Evolutionary conservation across 2,797 vertebrate species (phyloP).

Genomic region (Acipenser ruthenus): DNA sequence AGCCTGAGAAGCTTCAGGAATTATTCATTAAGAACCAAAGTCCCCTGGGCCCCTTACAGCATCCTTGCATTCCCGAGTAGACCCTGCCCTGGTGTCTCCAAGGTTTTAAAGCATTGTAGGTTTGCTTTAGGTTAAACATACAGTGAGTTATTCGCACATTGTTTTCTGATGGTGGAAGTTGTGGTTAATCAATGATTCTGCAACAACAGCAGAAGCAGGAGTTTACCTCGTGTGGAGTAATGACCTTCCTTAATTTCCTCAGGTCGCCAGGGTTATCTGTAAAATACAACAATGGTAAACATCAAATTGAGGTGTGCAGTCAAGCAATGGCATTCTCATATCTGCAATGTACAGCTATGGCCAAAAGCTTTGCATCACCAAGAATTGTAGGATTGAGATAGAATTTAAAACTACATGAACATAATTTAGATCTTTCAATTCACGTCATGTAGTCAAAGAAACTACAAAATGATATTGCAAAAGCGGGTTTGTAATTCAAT

Average conservation of each 20-base stretch:
- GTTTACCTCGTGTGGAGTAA: conserved; percentile 38
- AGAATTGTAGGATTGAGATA: too few relatives aligned
- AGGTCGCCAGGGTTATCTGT: conserved; percentile 59
- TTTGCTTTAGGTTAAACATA: conserved; percentile 59
- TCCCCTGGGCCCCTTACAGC: neutral
- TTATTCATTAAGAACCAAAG: too few relatives aligned
- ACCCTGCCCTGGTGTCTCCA: neutral
- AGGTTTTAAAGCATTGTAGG: conserved; percentile 19
- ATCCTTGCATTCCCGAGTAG: neutral
- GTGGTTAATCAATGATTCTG: conserved; percentile 65
- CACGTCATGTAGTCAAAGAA: too few relatives aligned
- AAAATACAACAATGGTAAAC: conserved; percentile 61
- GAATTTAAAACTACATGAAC: too few relatives aligned
- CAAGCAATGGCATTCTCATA: conserved; percentile 42
- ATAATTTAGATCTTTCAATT: too few relatives aligned
- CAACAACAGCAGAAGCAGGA: conserved; percentile 56
- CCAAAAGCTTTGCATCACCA: conserved; percentile 26
- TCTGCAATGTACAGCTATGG: conserved; percentile 23
- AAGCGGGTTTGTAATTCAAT: too few relatives aligned
- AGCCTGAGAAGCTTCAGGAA: neutral
- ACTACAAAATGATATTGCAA: too few relatives aligned
- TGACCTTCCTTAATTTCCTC: conserved; percentile 40
- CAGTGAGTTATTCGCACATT: conserved; percentile 26
- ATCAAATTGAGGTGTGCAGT: conserved; percentile 36
- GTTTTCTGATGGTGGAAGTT: conserved; percentile 32